These are phyloP conservation scores for Rhamphomyia laevipes DNA, from an alignment of 2,888 invertebrate species.

Conservation along the genomic window DNA sequence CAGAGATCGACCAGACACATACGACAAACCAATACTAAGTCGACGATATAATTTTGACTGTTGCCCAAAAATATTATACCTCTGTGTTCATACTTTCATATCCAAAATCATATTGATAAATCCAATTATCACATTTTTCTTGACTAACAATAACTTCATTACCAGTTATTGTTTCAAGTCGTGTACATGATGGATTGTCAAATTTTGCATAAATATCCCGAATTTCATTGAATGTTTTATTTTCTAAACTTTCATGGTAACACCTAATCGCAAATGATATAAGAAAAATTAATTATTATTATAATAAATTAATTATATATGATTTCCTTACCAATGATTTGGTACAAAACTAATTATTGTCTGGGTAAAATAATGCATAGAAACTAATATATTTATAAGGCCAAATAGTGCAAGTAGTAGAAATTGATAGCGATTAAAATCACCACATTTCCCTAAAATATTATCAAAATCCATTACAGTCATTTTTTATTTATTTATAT, in stretches of 20 bases:
- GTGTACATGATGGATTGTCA: constrained; percentile 32
- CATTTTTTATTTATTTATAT: neutral
- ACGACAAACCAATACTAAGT: no score
- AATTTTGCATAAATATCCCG: constrained; percentile 31
- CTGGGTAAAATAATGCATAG: constrained; percentile 49
- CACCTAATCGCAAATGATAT: constrained; percentile 19
- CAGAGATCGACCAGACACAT: no score
- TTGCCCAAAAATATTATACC: constrained; percentile 37
- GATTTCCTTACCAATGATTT: constrained; percentile 33
- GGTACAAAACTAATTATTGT: constrained; percentile 47
- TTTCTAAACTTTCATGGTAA: constrained; percentile 33
- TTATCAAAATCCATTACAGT: constrained; percentile 39
- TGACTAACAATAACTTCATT: constrained; percentile 28
- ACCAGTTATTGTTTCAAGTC: constrained; percentile 26
- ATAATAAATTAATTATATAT: no score
- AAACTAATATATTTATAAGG: constrained; percentile 43
- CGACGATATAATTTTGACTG: no score
- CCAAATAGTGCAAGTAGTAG: constrained; percentile 44
- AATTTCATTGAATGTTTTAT: constrained; percentile 33
- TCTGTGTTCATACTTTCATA: constrained; percentile 50
- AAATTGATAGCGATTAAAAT: constrained; percentile 43
- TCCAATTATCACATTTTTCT: constrained; percentile 41
- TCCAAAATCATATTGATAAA: constrained; percentile 44
- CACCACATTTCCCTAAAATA: constrained; percentile 43
- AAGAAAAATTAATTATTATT: no score